A percentile compares a stretch with the other conserved stretches of the same genome.
Evolutionary conservation across 2,888 invertebrate species (phyloP).

Genomic region (Hoplodrina ambigua): DNA sequence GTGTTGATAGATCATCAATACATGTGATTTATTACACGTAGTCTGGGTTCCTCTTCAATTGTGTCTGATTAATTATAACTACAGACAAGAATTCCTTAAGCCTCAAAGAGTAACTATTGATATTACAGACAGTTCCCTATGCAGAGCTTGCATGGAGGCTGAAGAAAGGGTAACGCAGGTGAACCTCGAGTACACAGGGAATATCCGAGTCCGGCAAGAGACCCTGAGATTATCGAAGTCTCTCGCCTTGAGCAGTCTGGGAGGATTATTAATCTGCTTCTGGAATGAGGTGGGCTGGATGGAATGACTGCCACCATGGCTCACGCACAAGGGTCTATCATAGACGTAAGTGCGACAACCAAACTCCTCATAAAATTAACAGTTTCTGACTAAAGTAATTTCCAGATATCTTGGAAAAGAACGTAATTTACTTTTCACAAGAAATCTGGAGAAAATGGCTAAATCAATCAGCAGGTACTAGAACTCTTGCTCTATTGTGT

Average conservation of each 20-base stretch:
- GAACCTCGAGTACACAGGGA: background rate
- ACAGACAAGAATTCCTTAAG: too few relatives aligned
- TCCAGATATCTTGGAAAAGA: background rate
- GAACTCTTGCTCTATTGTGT: background rate
- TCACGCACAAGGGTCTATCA: background rate
- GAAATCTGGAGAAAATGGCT: background rate
- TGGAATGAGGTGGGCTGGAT: background rate
- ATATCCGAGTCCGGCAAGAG: background rate
- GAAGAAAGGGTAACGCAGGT: background rate
- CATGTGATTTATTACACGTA: constrained; percentile 29
- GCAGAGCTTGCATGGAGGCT: background rate
- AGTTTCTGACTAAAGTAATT: background rate
- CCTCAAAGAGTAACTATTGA: background rate
- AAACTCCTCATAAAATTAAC: background rate
- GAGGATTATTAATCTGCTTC: background rate
- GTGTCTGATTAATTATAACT: too few relatives aligned
- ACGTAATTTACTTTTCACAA: background rate
- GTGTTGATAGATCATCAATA: constrained; percentile 31
- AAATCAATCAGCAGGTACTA: background rate
- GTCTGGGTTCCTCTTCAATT: too few relatives aligned
- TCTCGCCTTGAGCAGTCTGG: background rate
- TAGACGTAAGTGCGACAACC: background rate
- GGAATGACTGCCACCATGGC: too few relatives aligned
- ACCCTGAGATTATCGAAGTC: background rate
- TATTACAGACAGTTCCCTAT: background rate